phyloP scores from a whole-genome alignment of 2,888 invertebrate species.

The Trimorus sp. region DNA sequence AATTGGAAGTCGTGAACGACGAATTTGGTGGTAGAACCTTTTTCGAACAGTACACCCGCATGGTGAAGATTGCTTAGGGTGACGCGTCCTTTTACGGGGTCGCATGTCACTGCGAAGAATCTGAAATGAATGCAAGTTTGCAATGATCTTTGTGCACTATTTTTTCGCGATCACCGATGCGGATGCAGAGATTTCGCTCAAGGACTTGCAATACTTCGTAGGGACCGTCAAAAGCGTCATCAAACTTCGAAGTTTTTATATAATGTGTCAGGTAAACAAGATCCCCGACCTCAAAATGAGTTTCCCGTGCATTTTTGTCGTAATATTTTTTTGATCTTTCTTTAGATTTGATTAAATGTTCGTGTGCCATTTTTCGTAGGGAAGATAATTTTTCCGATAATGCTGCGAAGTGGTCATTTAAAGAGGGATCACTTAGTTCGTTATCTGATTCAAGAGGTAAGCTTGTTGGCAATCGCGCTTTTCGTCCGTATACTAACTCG shows the following conservation, averaged over 20 bases:
- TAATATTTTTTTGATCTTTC: conserved; percentile 53
- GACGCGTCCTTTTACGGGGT: not conserved
- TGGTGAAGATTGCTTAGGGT: not conserved
- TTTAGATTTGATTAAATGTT: conserved; percentile 51
- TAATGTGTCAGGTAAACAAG: not conserved
- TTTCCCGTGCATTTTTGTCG: conserved; percentile 13
- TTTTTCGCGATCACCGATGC: not conserved
- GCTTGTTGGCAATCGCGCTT: conserved; percentile 21
- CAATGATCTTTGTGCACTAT: not conserved
- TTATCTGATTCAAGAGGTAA: not conserved
- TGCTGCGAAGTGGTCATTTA: not conserved
- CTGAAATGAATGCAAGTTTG: not conserved
- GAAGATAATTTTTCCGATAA: conserved; percentile 1
- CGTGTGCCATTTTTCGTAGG: conserved; percentile 19
- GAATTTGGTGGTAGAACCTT: not conserved
- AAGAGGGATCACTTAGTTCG: not conserved
- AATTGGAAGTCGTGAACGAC: not conserved
- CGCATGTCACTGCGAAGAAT: not conserved
- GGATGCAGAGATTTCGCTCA: not conserved
- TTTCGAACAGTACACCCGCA: not conserved
- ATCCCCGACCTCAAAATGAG: not conserved
- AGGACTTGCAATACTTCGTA: not conserved
- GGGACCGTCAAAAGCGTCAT: not conserved
- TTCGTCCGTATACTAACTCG: conserved; percentile 37
- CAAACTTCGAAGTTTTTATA: conserved; percentile 3